Base-by-base conservation (phyloP, 2,888 invertebrate genomes). In the Craniophora ligustri region DNA sequence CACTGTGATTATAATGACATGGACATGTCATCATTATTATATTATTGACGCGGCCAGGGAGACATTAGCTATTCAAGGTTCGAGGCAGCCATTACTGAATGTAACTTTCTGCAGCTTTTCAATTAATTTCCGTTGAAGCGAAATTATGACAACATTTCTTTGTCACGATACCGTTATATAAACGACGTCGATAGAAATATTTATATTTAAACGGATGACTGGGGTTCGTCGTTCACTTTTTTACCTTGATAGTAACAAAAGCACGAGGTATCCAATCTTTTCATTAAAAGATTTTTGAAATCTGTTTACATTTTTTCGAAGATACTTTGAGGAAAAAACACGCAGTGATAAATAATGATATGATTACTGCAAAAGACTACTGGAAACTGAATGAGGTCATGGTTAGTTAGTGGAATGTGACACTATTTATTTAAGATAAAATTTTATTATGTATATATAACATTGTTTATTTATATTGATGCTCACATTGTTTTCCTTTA, bases 1-100 rank as follows among this genome's bases (percentile, higher is more conserved):
- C 71, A 72, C 75, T 77, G 66, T 83, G 65, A 81, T 85, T 81
- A 81, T 72, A 75, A 74, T 58, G 67, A 75, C 67, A 72, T 76
- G 61, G n/a, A 68, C 67, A 66, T 74, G 72, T 67, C 68, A 67
- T 54, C 38, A 61, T 61, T 56, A 65, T 48, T 55, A 55, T 69
- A 54, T 57, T 71, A 56, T 59, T 71, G 72, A 72, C 65, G 64
- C 31, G 32, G 50, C 53, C 53, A 53, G 46, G 40, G 34, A 61
- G 45, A 57, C 60, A 67, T 64, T 65, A 58, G 53, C 49, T 34
- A 46, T 67, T 67, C 64, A 72, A 73, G 69, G 74, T 75, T 75
- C 73, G 76, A 69, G 72, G 75, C 48, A 53, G 58, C 39, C 44
- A 39, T 58, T 62, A 61, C 18, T 44, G 19, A 56, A 58, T 35